A percentile compares a stretch with the other conserved stretches of the same genome.
Evolutionary conservation across 2,888 invertebrate species (phyloP).

Genomic region (Epinotia demarniana): DNA sequence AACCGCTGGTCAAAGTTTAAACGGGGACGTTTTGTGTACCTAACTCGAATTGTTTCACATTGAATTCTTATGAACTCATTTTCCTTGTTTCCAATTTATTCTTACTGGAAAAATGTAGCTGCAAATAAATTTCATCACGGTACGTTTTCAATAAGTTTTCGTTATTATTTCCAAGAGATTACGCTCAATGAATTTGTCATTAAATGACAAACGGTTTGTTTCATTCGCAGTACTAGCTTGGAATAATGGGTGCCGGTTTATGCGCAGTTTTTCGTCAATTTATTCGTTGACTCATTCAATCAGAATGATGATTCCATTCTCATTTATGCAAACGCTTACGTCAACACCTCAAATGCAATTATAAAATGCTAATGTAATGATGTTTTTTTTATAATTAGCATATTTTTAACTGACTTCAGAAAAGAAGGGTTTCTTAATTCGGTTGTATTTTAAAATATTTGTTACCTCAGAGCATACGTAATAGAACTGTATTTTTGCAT

Average conservation of each 20-base stretch:
- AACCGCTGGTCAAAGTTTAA: not conserved
- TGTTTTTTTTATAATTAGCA: no score
- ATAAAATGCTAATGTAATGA: no score
- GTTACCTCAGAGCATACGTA: no score
- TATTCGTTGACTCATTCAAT: not conserved
- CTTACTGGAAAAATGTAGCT: constrained; percentile 22
- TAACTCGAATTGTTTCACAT: not conserved
- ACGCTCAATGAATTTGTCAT: constrained; percentile 27
- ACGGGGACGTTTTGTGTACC: constrained; percentile 1
- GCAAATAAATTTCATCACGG: constrained; percentile 16
- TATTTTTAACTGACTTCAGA: no score
- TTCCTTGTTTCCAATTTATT: constrained; percentile 24
- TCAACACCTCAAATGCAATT: no score
- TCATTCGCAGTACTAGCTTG: not conserved
- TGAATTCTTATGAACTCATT: constrained; percentile 18
- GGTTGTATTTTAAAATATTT: no score
- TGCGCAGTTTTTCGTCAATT: not conserved
- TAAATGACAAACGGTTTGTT: constrained; percentile 20
- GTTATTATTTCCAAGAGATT: constrained; percentile 25
- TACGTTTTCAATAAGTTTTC: constrained; percentile 23
- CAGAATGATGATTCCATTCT: not conserved
- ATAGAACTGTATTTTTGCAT: no score
- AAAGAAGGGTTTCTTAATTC: no score
- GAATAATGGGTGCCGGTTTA: not conserved
- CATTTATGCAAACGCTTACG: no score